Percentiles rank a stretch among this genome's conserved stretches.
Evolutionary conservation across 1,140 invertebrate species (phyloP).

Genomic region (Aphidius gifuensis): DNA sequence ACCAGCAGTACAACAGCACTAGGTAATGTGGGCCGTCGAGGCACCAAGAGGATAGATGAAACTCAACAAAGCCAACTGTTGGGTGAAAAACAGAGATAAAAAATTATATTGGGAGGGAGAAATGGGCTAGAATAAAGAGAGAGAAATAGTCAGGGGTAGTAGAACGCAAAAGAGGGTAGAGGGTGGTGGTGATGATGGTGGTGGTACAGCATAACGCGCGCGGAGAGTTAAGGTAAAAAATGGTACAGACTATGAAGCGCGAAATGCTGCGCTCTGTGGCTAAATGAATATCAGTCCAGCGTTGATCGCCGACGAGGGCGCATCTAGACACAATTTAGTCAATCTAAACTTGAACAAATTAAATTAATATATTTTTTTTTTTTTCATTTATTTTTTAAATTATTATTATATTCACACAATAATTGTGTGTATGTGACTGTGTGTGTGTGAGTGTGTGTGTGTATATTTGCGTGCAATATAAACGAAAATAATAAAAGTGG

Average conservation of each 20-base stretch:
- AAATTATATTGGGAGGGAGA: neutral
- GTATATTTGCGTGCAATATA: neutral
- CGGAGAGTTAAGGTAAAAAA: neutral
- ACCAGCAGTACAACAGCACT: constrained; percentile 12
- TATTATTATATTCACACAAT: too few species aligned
- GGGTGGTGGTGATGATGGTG: neutral
- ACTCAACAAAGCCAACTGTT: neutral
- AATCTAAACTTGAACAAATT: too few species aligned
- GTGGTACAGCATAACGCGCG: constrained; percentile 2
- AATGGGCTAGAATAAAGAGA: neutral
- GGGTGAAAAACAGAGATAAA: constrained; percentile 3
- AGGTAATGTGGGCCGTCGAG: constrained; percentile 24
- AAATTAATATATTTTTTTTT: too few species aligned
- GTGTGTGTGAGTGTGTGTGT: neutral
- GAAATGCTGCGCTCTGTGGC: constrained; percentile 39
- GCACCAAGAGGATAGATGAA: neutral
- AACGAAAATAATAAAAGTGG: too few species aligned
- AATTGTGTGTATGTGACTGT: too few species aligned
- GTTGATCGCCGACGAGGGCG: constrained; percentile 48
- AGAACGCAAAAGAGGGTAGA: neutral
- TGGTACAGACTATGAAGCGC: constrained; percentile 24
- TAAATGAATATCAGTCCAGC: constrained; percentile 53
- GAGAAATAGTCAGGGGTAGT: neutral
- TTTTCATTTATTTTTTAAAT: too few species aligned
- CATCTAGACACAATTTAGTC: constrained; percentile 28